Percentiles rank a stretch among this genome's conserved stretches.
These are phyloP conservation scores for Panzeria rudis DNA, from an alignment of 2,888 invertebrate genomes.

Conservation along the genomic window DNA sequence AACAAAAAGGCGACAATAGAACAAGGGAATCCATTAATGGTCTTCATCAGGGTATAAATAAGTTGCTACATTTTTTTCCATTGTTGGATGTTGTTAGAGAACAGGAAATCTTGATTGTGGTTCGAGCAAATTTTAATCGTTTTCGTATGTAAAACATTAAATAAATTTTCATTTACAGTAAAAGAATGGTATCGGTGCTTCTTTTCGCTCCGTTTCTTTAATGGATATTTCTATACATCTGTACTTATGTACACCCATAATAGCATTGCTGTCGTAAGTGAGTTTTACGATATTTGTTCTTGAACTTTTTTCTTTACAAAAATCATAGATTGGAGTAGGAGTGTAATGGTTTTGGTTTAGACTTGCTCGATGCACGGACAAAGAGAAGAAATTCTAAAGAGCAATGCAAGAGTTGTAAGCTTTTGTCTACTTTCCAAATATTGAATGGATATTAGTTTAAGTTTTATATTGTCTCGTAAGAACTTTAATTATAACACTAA, in stretches of 20 bases:
- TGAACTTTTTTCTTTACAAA: conserved; percentile 1
- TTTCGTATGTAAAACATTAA: conserved; percentile 76
- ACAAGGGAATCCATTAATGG: conserved; percentile 59
- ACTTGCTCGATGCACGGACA: not conserved
- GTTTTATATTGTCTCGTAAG: not conserved
- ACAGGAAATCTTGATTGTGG: conserved; percentile 72
- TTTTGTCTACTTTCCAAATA: not conserved
- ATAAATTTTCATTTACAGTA: conserved; percentile 74
- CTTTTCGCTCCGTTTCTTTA: conserved; percentile 46
- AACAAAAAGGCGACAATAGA: conserved; percentile 36
- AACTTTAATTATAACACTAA: not conserved
- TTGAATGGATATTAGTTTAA: not conserved
- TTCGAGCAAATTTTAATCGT: conserved; percentile 74
- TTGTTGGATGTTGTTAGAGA: conserved; percentile 33
- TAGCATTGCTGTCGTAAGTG: not conserved
- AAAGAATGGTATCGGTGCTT: conserved; percentile 33
- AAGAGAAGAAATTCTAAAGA: not conserved
- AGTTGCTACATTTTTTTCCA: conserved; percentile 36
- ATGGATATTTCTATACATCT: conserved; percentile 43
- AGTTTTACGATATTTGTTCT: too few relatives aligned
- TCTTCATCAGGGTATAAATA: conserved; percentile 56
- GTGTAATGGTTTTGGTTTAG: not conserved
- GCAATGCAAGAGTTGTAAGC: not conserved
- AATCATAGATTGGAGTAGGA: not conserved
- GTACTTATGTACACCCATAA: not conserved